phyloP scores from a whole-genome alignment of 2,888 invertebrate species.

The Drosophila mulleri region DNA sequence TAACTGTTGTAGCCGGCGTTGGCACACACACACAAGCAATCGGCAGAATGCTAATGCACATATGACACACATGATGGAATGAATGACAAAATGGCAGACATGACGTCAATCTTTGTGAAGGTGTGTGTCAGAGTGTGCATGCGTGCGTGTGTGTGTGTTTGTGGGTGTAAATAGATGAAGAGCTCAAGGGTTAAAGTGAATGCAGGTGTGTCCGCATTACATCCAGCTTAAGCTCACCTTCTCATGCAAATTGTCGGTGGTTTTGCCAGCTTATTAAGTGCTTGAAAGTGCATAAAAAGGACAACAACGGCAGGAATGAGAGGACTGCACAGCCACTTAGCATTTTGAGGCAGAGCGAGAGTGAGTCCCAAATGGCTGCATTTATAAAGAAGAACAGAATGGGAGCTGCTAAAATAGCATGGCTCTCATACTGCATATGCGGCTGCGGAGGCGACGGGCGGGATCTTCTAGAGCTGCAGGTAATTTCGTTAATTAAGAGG shows the following conservation, averaged over 20 bases:
- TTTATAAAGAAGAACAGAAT: constrained; percentile 19
- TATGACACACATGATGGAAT: constrained; percentile 44
- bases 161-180: constrained; percentile 61
- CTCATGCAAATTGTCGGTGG: constrained; percentile 68
- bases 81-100: constrained; percentile 27
- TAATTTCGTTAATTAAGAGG: constrained; percentile 79
- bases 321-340: constrained; percentile 52
- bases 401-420: constrained; percentile 23
- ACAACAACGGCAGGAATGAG: constrained; percentile 20
- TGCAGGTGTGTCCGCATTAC: constrained; percentile 50
- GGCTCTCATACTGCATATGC: not conserved
- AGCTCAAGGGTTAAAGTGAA: constrained; percentile 73
- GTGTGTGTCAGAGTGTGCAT: not conserved
- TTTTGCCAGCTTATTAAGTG: constrained; percentile 76
- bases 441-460: not conserved
- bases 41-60: constrained; percentile 36
- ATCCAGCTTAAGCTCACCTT: constrained; percentile 7
- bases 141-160: constrained; percentile 7
- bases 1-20: constrained; percentile 1
- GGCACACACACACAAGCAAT: not conserved
- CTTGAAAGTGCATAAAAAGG: constrained; percentile 66
- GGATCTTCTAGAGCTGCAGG: constrained; percentile 10
- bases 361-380: constrained; percentile 32
- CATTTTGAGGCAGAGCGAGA: constrained; percentile 24
- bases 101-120: constrained; percentile 41